phyloP scores from a whole-genome alignment of 1,140 invertebrate genomes.

The Sminthurides bifidus region DNA sequence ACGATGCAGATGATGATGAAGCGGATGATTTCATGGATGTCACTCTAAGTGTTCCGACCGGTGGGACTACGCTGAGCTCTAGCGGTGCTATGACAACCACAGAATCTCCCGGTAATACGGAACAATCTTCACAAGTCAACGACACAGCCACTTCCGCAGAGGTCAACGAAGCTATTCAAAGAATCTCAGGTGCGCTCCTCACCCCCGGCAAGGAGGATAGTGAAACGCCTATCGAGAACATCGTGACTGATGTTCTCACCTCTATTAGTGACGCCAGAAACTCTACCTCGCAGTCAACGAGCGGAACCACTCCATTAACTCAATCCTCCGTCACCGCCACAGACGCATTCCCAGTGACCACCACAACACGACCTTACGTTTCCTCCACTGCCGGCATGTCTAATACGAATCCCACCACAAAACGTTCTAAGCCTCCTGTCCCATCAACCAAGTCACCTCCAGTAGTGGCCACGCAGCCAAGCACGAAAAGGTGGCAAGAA shows the following conservation, averaged over 20 bases:
- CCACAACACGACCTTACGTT: not conserved
- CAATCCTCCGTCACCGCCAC: not conserved
- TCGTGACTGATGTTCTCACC: slow-evolving; percentile 26
- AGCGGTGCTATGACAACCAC: slow-evolving; percentile 11
- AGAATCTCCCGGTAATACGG: slow-evolving; percentile 18
- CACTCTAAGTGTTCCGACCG: not conserved
- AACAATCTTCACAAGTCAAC: too few relatives aligned
- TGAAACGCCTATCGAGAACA: slow-evolving; percentile 27
- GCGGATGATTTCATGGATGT: slow-evolving; percentile 10
- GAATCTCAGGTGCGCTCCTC: slow-evolving; percentile 29
- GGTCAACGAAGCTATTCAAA: slow-evolving; percentile 29
- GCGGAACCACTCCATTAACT: not conserved
- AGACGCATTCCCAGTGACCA: not conserved
- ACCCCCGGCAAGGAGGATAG: slow-evolving; percentile 10
- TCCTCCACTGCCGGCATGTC: too few relatives aligned
- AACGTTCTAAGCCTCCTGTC: too few relatives aligned
- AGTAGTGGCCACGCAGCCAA: too few relatives aligned
- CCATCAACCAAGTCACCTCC: too few relatives aligned
- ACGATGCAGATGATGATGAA: slow-evolving; percentile 15
- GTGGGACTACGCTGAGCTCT: not conserved
- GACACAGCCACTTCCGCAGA: slow-evolving; percentile 25
- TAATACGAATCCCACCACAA: too few relatives aligned
- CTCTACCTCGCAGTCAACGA: not conserved
- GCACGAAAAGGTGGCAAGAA: too few relatives aligned
- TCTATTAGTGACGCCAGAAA: slow-evolving; percentile 25